Evolutionary conservation across 2,888 invertebrate genomes (phyloP).

Genomic region (Allacma fusca): DNA sequence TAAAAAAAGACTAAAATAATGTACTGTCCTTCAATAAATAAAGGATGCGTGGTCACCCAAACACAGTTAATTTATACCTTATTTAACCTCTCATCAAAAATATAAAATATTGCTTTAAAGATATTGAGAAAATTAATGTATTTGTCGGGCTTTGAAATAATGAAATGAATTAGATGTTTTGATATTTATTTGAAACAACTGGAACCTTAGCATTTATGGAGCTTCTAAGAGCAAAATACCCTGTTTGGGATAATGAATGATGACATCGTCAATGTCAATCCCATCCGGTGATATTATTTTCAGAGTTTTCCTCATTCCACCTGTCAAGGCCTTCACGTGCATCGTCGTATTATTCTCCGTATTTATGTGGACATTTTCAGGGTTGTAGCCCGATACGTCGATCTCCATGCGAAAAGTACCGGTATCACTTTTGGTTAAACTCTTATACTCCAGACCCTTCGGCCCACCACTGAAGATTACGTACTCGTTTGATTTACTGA

Average conservation of each 20-base stretch:
- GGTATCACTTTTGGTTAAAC: constrained; percentile 20
- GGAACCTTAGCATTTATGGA: constrained; percentile 20
- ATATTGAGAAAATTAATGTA: no score
- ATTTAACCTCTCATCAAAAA: no score
- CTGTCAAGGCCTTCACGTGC: constrained; percentile 30
- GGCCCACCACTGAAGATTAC: constrained; percentile 38
- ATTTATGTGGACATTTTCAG: constrained; percentile 22
- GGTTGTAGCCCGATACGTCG: constrained; percentile 28
- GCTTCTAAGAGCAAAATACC: constrained; percentile 35
- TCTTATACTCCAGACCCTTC: constrained; percentile 33
- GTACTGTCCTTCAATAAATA: no score
- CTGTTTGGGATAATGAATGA: constrained; percentile 18
- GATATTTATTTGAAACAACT: not conserved
- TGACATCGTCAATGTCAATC: constrained; percentile 33
- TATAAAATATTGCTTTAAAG: no score
- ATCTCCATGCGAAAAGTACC: constrained; percentile 40
- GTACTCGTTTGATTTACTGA: constrained; percentile 24
- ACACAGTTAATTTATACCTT: no score
- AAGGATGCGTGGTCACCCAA: no score
- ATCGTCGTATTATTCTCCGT: constrained; percentile 36
- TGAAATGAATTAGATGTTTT: not conserved
- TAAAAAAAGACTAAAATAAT: no score
- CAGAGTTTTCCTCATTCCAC: constrained; percentile 27
- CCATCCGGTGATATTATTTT: constrained; percentile 30
- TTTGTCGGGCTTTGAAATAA: no score